Evolutionary conservation across 2,797 vertebrate genomes (phyloP).

Genomic region (Halcyon badia): DNA sequence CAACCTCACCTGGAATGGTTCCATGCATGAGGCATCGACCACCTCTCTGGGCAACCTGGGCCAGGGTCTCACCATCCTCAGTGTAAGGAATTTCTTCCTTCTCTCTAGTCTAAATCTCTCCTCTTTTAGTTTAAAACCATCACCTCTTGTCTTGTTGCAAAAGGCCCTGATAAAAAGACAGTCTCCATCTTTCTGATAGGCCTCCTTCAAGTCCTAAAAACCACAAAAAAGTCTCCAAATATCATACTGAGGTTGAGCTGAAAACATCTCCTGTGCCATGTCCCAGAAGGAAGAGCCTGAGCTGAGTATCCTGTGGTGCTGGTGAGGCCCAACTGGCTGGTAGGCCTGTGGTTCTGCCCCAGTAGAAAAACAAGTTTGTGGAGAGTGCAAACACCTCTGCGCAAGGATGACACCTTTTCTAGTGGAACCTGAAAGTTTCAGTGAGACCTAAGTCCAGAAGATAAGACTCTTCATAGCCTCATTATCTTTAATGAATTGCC

Average conservation of each 20-base stretch:
- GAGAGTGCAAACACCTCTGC: accelerated
- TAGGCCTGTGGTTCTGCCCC: accelerated
- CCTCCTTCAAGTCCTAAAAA: background rate
- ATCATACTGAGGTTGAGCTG: background rate
- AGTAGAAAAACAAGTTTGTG: accelerated
- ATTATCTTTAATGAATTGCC: background rate
- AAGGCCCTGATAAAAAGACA: background rate
- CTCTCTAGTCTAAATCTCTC: background rate
- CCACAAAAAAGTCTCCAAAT: background rate
- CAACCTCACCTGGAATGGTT: background rate
- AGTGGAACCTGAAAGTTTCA: background rate
- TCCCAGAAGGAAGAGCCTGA: background rate
- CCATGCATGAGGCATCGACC: background rate
- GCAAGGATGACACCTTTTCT: accelerated
- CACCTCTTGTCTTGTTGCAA: background rate
- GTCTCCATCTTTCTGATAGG: background rate
- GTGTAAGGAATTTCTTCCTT: background rate
- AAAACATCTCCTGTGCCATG: background rate
- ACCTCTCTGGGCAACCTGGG: background rate
- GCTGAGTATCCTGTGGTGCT: accelerated
- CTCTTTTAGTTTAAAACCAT: background rate
- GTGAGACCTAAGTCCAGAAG: background rate
- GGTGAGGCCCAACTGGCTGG: background rate
- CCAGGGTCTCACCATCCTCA: background rate
- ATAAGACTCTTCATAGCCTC: background rate